These are phyloP conservation scores for Zaprionus lineosus DNA, from an alignment of 2,888 invertebrate species.

Conservation along the genomic window DNA sequence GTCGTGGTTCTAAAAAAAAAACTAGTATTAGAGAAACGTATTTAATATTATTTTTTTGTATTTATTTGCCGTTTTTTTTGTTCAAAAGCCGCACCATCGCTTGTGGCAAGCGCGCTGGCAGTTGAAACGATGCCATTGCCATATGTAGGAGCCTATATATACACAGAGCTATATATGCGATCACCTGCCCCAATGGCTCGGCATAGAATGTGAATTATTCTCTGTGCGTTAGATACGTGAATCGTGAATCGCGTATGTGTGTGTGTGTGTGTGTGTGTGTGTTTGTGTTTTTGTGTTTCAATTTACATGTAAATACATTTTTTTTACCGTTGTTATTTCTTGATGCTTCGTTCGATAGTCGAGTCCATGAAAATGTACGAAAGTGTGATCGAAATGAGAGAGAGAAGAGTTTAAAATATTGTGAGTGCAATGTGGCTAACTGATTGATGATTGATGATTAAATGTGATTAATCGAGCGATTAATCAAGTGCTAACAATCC, in stretches of 20 bases:
- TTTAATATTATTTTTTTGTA: constrained; percentile 20
- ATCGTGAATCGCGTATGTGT: constrained; percentile 42
- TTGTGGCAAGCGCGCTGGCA: constrained; percentile 52
- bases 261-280: constrained; percentile 33
- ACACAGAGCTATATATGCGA: constrained; percentile 27
- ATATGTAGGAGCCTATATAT: constrained; percentile 33
- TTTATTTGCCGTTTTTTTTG: constrained; percentile 20
- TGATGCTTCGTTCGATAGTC: too few species aligned
- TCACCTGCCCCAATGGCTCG: constrained; percentile 13
- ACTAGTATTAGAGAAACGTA: constrained; percentile 35
- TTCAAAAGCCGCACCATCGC: constrained; percentile 28
- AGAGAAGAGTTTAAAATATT: constrained; percentile 23
- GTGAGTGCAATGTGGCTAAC: constrained; percentile 30
- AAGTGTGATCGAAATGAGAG: constrained; percentile 31
- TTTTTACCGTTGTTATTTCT: constrained; percentile 28
- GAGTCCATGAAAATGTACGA: constrained; percentile 10
- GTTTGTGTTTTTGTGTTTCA: too few species aligned
- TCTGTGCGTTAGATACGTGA: constrained; percentile 32
- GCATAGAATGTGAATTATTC: constrained; percentile 34
- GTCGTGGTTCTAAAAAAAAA: constrained; percentile 36
- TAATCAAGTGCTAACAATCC: constrained; percentile 30
- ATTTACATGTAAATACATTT: constrained; percentile 24
- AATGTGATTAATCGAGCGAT: constrained; percentile 23
- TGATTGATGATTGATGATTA: constrained; percentile 10
- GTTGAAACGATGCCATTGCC: constrained; percentile 53